phyloP scores from a whole-genome alignment of 2,888 invertebrate genomes.

The Acleris cristana region DNA sequence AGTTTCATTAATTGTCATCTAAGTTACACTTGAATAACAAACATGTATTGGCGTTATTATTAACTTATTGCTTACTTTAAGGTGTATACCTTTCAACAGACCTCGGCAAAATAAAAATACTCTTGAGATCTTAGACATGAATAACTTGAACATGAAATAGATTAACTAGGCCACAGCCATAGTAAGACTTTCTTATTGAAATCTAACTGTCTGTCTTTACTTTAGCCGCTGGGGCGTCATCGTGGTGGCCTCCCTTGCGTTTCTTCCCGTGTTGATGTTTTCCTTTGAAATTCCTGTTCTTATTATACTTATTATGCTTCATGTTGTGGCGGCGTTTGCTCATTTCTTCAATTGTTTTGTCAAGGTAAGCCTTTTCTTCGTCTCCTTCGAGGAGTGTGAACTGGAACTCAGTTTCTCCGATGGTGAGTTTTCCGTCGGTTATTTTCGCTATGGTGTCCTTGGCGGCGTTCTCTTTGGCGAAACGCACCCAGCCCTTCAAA shows the following conservation, averaged over 20 bases:
- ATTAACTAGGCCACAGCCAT: neutral
- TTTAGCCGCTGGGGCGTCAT: slow-evolving; percentile 61
- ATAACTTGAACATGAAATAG: slow-evolving; percentile 6
- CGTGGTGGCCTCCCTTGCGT: slow-evolving; percentile 58
- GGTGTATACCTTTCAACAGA: neutral
- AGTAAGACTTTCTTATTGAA: slow-evolving; percentile 18
- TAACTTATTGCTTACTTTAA: slow-evolving; percentile 6
- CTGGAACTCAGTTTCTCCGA: slow-evolving; percentile 78
- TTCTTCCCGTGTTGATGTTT: slow-evolving; percentile 59
- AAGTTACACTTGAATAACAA: slow-evolving; percentile 15
- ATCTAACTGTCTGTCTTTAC: slow-evolving; percentile 59
- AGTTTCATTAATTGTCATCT: slow-evolving; percentile 26
- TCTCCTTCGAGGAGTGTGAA: slow-evolving; percentile 87
- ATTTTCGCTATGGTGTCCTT: slow-evolving; percentile 86
- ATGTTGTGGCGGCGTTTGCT: slow-evolving; percentile 80
- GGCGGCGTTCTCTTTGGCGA: slow-evolving; percentile 88
- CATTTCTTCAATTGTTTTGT: slow-evolving; percentile 86
- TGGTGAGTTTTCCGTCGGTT: slow-evolving; percentile 84
- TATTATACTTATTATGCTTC: slow-evolving; percentile 66
- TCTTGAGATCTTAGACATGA: slow-evolving; percentile 14
- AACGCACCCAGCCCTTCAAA: slow-evolving; percentile 88
- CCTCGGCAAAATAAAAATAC: slow-evolving; percentile 14
- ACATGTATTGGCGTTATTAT: slow-evolving; percentile 12
- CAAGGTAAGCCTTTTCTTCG: slow-evolving; percentile 87
- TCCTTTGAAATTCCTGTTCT: slow-evolving; percentile 59